These are phyloP conservation scores for Hypolimnas misippus DNA, from an alignment of 2,888 invertebrate genomes.

Conservation along the genomic window DNA sequence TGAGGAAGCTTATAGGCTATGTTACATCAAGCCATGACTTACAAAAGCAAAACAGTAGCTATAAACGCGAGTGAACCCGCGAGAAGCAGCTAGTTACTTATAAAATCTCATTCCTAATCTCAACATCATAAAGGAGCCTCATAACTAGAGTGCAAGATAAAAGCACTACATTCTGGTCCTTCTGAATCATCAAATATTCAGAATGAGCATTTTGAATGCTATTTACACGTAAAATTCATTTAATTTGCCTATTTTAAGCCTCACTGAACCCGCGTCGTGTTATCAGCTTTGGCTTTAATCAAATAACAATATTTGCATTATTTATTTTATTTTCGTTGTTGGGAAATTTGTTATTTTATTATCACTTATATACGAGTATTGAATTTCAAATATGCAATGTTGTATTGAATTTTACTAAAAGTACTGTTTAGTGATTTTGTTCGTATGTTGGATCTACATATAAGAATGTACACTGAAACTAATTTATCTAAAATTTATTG, in stretches of 20 bases:
- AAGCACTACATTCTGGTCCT: neutral
- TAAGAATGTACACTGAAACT: too few relatives aligned
- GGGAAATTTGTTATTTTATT: constrained; percentile 26
- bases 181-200: neutral
- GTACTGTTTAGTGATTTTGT: neutral
- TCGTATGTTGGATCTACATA: neutral
- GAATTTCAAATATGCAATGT: constrained; percentile 13
- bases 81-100: too few relatives aligned
- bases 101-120: too few relatives aligned
- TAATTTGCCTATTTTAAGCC: constrained; percentile 22
- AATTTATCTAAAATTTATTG: too few relatives aligned
- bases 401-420: neutral
- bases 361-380: constrained; percentile 17
- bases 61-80: too few relatives aligned
- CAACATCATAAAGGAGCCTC: too few relatives aligned
- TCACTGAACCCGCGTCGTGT: constrained; percentile 12
- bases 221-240: constrained; percentile 21
- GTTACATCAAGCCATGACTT: too few relatives aligned
- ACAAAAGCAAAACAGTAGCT: too few relatives aligned
- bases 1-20: too few relatives aligned
- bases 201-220: neutral
- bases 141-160: too few relatives aligned
- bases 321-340: constrained; percentile 20
- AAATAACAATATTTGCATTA: constrained; percentile 25
- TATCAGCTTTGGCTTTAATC: constrained; percentile 12